These are phyloP conservation scores for Macrosiphum euphorbiae DNA, from an alignment of 2,888 invertebrate species.

Conservation along the genomic window DNA sequence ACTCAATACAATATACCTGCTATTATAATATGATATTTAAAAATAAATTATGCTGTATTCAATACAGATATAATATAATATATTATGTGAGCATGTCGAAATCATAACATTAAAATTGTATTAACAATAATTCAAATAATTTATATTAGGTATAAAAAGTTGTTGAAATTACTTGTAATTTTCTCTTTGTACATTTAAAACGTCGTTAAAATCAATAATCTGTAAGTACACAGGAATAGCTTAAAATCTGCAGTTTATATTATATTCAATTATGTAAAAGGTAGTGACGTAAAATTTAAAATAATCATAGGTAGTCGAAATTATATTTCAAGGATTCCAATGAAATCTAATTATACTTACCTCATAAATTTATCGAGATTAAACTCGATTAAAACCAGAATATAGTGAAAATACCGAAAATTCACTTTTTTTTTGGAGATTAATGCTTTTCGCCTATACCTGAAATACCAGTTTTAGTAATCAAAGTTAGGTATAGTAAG, in stretches of 20 bases:
- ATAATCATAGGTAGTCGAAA: background rate
- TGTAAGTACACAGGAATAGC: background rate
- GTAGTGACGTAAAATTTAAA: background rate
- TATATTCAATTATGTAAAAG: background rate
- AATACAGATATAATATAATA: background rate
- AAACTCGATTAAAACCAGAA: background rate
- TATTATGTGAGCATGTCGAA: background rate
- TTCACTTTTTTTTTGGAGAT: slow-evolving; percentile 4
- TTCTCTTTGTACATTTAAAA: background rate
- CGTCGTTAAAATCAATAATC: background rate
- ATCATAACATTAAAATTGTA: background rate
- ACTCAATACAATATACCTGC: background rate
- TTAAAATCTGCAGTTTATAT: background rate
- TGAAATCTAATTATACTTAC: background rate
- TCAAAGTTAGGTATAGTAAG: background rate
- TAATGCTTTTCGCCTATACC: background rate
- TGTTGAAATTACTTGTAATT: background rate
- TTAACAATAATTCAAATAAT: background rate
- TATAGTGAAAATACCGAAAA: background rate
- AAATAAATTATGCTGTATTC: background rate
- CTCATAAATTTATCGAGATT: background rate
- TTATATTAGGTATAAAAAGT: background rate
- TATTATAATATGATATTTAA: background rate
- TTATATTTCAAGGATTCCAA: slow-evolving; percentile 18
- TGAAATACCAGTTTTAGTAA: slow-evolving; percentile 37